Base-by-base conservation (phyloP, 2,797 vertebrate genomes). In the Poliocrania exsul region DNA sequence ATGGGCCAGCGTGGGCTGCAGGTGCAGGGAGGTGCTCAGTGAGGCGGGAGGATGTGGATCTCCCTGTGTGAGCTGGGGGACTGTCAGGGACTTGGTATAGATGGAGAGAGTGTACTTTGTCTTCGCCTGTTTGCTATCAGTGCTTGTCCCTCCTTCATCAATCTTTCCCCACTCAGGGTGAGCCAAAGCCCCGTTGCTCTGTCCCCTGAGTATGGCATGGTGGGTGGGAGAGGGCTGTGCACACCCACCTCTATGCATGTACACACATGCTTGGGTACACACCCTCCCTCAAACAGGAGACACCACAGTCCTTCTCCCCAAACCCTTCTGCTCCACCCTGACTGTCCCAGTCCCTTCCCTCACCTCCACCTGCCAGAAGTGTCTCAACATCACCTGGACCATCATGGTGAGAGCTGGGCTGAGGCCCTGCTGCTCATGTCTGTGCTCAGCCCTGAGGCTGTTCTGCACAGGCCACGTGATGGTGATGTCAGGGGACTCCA, bases 401-500 rank as follows among this genome's bases (percentile, higher is more conserved):
- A 26, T 5, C 28, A 11, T 20, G 3, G 0, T 6, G 40, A 25
- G 69, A 53, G 31, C 44, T 37, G 51, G 23, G 25, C 70, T 86
- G 64, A 73, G 72, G n/a, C 28, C 16, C 67, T 70, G 47, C 67
- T 78, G 53, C 61, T 86, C 1, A 0, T n/a, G 56, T n/a, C 75
- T 17, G 29, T 20, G 50, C 12, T 25, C n/a, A 72, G 49, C 18
- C 54, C 54, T 0, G 0, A 33, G n/a, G 65, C 54, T 72, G 46
- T 6, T 74, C 61, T 67, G 10, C 17, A 0, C 21, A 46, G 50
- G 18, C 62, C 2, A 0, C 26, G 64, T 26, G 23, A 8, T 8
- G 29, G 25, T 0, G 8, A 28, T 49, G 50, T 49, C 28, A 17
- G 13, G 33, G 42, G 38, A 29, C 54, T 33, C 42, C 0, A 0